These are phyloP conservation scores for Volucella zonaria DNA, from an alignment of 2,888 invertebrate species.

Conservation along the genomic window DNA sequence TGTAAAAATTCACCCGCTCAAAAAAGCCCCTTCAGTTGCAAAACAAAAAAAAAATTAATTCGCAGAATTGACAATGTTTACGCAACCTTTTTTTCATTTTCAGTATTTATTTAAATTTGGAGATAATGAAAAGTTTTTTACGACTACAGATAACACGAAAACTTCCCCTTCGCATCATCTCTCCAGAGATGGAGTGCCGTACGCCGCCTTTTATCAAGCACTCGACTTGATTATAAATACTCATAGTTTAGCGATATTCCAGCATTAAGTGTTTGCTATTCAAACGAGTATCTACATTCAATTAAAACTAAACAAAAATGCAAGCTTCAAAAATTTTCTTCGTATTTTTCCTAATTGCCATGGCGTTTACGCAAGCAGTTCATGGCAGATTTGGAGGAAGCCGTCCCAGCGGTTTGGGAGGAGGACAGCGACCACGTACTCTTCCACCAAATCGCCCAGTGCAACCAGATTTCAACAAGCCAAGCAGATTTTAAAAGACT, in stretches of 20 bases:
- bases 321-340: slow-evolving; percentile 52
- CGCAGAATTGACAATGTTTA: too few species aligned
- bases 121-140: slow-evolving; percentile 5
- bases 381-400: slow-evolving; percentile 35
- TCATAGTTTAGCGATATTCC: not conserved
- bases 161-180: not conserved
- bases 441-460: slow-evolving; percentile 56
- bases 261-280: slow-evolving; percentile 22
- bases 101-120: not conserved
- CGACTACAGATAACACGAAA: slow-evolving; percentile 1
- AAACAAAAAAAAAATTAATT: too few species aligned
- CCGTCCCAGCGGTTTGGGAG: slow-evolving; percentile 19
- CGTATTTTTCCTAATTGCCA: slow-evolving; percentile 41
- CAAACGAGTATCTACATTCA: not conserved
- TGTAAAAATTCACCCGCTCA: too few species aligned
- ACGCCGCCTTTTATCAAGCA: slow-evolving; percentile 11
- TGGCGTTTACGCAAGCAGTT: slow-evolving; percentile 49
- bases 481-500: slow-evolving; percentile 16
- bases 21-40: too few species aligned
- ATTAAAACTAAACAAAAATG: slow-evolving; percentile 27
- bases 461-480: slow-evolving; percentile 41
- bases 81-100: too few species aligned
- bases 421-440: slow-evolving; percentile 45
- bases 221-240: slow-evolving; percentile 29
- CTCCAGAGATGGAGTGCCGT: not conserved